Evolutionary conservation across 2,113 vertebrate species (phyloP).

Genomic region (Pseudopodoces humilis): DNA sequence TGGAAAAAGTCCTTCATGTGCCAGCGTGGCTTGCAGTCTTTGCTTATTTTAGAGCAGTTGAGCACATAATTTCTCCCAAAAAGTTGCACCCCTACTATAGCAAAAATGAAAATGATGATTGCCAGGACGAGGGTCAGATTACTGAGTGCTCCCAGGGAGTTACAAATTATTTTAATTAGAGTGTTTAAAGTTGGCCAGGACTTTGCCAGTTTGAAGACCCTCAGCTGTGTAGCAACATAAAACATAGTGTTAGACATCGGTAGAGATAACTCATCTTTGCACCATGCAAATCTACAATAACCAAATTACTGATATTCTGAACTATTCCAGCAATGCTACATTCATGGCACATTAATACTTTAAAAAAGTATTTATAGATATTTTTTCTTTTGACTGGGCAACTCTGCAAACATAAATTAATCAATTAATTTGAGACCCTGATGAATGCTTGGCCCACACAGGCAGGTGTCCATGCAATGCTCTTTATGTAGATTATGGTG

Average conservation of each 20-base stretch:
- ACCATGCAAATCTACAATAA: background rate
- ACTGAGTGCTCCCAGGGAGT: slow-evolving; percentile 92
- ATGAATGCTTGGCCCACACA: background rate
- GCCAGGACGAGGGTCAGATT: slow-evolving; percentile 94
- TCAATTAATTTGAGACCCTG: background rate
- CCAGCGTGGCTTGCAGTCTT: slow-evolving; percentile 81
- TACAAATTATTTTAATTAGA: slow-evolving; percentile 97
- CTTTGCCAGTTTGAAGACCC: slow-evolving; percentile 97
- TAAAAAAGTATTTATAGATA: background rate
- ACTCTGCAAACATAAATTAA: background rate
- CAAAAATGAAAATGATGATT: slow-evolving; percentile 97
- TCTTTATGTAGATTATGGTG: too few relatives aligned
- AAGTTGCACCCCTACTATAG: slow-evolving; percentile 94
- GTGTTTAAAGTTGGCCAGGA: slow-evolving; percentile 98
- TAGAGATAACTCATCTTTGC: background rate
- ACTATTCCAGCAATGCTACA: background rate
- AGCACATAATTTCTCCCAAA: slow-evolving; percentile 83
- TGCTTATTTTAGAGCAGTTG: slow-evolving; percentile 65
- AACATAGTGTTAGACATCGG: background rate
- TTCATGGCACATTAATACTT: background rate
- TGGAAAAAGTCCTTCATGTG: slow-evolving; percentile 98
- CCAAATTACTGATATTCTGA: background rate
- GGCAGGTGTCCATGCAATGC: background rate
- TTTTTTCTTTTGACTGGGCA: background rate
- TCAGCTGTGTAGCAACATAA: slow-evolving; percentile 78